These are phyloP conservation scores for Hippocampus abdominalis DNA, from an alignment of 2,113 vertebrate genomes.

Conservation along the genomic window DNA sequence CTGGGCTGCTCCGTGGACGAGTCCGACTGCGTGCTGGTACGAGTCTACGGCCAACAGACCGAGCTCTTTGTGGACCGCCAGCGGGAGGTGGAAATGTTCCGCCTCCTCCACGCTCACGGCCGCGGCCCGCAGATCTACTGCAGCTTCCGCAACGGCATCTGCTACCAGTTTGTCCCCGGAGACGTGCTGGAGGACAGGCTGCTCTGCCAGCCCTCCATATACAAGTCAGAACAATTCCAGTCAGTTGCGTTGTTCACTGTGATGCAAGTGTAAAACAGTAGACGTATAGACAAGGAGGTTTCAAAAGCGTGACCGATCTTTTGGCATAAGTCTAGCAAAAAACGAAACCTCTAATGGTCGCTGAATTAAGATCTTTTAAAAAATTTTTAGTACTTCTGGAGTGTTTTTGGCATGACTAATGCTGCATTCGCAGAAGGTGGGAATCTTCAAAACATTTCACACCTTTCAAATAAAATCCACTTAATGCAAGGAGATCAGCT, in stretches of 20 bases:
- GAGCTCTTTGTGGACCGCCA: constrained; percentile 71
- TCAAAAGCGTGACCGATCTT: no score
- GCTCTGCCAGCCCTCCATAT: constrained; percentile 68
- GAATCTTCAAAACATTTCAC: no score
- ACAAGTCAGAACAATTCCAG: constrained; percentile 59
- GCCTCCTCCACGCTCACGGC: constrained; percentile 61
- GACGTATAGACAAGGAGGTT: neutral
- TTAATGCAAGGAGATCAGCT: no score
- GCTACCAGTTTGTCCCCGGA: constrained; percentile 74
- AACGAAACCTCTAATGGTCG: no score
- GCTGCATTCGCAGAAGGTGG: no score
- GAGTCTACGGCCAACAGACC: constrained; percentile 70
- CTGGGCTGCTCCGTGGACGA: constrained; percentile 71
- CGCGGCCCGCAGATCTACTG: constrained; percentile 75
- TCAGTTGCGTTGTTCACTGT: neutral
- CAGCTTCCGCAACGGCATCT: constrained; percentile 76
- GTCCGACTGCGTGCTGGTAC: constrained; percentile 63
- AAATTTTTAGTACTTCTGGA: no score
- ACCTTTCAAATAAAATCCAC: no score
- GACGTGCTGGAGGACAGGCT: constrained; percentile 63
- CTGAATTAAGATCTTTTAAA: no score
- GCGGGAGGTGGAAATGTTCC: constrained; percentile 70
- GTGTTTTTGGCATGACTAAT: no score
- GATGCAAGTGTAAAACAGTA: neutral
- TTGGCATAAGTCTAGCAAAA: no score